Evolutionary conservation across 2,888 invertebrate species (phyloP).

Genomic region (Leptinotarsa tumamoca): DNA sequence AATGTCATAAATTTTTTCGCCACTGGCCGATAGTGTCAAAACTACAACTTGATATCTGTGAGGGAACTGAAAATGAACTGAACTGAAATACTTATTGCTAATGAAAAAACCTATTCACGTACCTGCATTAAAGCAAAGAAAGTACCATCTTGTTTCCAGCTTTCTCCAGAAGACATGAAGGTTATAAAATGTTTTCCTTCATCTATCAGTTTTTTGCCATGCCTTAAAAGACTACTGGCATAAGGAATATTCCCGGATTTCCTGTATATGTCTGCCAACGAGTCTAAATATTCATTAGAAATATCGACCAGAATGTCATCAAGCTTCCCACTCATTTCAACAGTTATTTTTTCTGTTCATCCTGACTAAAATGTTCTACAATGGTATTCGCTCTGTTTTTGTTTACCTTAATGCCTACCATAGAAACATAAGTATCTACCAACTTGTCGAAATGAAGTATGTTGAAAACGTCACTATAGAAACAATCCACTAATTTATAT

Average conservation of each 20-base stretch:
- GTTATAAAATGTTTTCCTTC: slow-evolving; percentile 27
- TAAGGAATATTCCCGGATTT: slow-evolving; percentile 31
- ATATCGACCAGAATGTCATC: slow-evolving; percentile 34
- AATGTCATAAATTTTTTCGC: slow-evolving; percentile 34
- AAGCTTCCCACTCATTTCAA: background rate
- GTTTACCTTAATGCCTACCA: too few relatives aligned
- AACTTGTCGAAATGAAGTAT: too few relatives aligned
- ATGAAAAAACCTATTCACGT: background rate
- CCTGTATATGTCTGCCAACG: slow-evolving; percentile 31
- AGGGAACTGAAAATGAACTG: slow-evolving; percentile 32
- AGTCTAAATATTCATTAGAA: slow-evolving; percentile 31
- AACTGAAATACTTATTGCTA: background rate
- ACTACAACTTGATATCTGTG: slow-evolving; percentile 31
- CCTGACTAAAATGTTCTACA: too few relatives aligned
- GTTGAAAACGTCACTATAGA: too few relatives aligned
- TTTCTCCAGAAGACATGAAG: slow-evolving; percentile 31
- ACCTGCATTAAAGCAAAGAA: slow-evolving; percentile 35
- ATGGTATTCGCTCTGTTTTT: background rate
- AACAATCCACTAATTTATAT: too few relatives aligned
- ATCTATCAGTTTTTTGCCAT: slow-evolving; percentile 30
- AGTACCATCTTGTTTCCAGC: slow-evolving; percentile 36
- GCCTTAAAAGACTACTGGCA: slow-evolving; percentile 31
- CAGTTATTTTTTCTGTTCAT: background rate
- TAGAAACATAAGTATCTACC: too few relatives aligned
- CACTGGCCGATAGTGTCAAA: slow-evolving; percentile 29